Conservation (phyloP, 2,888 invertebrate genomes). For the Ramazzottius varieornatus region DNA sequence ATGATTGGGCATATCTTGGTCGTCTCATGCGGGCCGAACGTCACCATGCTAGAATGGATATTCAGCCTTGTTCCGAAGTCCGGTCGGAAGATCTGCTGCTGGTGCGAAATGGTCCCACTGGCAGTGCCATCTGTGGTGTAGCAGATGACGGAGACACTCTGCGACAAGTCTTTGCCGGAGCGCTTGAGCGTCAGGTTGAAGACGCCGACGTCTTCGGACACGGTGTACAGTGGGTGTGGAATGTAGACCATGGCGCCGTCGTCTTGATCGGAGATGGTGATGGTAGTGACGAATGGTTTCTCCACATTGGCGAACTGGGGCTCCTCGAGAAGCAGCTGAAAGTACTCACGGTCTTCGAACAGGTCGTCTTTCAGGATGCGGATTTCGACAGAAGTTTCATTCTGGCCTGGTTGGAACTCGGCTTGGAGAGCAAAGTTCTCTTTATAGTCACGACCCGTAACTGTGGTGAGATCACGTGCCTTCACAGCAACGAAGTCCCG, state of each 20-base stretch:
- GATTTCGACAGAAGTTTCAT: not conserved
- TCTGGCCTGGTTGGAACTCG: not conserved
- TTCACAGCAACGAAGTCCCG: not conserved
- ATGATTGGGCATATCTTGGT: not conserved
- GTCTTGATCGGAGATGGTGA: not conserved
- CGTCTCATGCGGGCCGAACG: not conserved
- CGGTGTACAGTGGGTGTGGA: not conserved
- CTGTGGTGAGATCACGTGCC: not conserved
- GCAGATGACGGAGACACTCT: not conserved
- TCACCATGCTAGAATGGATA: not conserved
- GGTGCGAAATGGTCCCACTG: not conserved
- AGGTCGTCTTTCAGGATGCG: not conserved
- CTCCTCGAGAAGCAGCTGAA: not conserved
- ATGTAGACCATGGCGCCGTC: not conserved
- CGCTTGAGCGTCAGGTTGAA: not conserved
- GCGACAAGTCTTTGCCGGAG: not conserved
- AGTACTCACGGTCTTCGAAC: not conserved
- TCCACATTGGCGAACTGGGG: not conserved
- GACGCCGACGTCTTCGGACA: not conserved
- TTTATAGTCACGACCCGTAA: not conserved
- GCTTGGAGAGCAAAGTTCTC: not conserved
- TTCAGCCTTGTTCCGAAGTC: not conserved
- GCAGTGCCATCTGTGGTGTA: conserved; percentile 1
- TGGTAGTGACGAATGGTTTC: not conserved
- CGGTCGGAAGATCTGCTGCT: not conserved